phyloP scores from a whole-genome alignment of 2,888 invertebrate genomes.

The Eupithecia vulgata region DNA sequence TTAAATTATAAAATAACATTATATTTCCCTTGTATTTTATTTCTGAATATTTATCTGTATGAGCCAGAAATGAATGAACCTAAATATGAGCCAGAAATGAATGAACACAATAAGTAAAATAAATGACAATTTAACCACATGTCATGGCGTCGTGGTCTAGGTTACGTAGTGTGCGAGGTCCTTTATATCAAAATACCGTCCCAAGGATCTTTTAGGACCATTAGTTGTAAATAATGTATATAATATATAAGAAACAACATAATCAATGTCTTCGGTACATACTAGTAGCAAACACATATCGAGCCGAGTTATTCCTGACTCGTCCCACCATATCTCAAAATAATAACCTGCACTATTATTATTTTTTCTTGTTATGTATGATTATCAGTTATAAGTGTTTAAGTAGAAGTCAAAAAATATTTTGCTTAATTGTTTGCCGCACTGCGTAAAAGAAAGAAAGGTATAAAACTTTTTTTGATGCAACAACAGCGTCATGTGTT shows the following conservation, averaged over 20 bases:
- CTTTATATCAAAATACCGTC: conserved; percentile 56
- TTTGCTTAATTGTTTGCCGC: not conserved
- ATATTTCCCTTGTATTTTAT: no score
- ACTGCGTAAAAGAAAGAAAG: not conserved
- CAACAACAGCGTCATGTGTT: not conserved
- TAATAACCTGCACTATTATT: not conserved
- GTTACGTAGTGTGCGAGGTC: conserved; percentile 1
- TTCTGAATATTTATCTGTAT: no score
- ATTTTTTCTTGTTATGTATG: not conserved
- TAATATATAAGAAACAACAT: conserved; percentile 39
- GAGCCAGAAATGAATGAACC: no score
- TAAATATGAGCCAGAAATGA: no score
- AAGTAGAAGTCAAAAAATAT: not conserved
- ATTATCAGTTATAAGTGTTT: not conserved
- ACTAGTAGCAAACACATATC: conserved; percentile 25
- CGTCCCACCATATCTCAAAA: conserved; percentile 30
- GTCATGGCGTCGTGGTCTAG: not conserved
- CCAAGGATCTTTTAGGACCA: conserved; percentile 70
- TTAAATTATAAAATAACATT: no score
- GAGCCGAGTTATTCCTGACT: no score
- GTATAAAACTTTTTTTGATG: no score
- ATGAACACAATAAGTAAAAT: no score
- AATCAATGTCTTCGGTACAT: conserved; percentile 33
- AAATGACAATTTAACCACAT: no score
- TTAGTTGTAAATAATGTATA: conserved; percentile 64